These are phyloP conservation scores for Harpalus rufipes DNA, from an alignment of 2,888 invertebrate genomes.

Conservation along the genomic window DNA sequence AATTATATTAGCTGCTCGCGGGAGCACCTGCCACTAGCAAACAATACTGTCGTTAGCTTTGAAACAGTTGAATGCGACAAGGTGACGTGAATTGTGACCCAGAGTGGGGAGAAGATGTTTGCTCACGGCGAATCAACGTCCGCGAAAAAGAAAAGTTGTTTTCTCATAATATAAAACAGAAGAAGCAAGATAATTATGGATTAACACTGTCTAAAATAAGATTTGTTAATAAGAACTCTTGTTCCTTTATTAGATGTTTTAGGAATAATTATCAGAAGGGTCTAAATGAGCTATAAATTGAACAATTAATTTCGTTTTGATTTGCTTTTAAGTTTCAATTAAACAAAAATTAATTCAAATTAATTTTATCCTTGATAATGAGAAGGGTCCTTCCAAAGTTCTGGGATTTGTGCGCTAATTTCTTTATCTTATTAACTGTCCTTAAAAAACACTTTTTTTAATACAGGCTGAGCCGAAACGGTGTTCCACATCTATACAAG, in stretches of 20 bases:
- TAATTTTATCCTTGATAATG: background rate
- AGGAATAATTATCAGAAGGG: background rate
- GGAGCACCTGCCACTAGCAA: slow-evolving; percentile 57
- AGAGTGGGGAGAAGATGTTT: slow-evolving; percentile 5
- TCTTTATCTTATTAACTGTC: too few species aligned
- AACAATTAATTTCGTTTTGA: background rate
- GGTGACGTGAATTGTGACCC: background rate
- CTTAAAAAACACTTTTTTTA: too few species aligned
- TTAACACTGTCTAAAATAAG: slow-evolving; percentile 5
- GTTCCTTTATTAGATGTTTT: slow-evolving; percentile 9
- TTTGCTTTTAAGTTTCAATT: background rate
- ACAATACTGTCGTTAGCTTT: slow-evolving; percentile 62
- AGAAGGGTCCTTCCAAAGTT: too few species aligned
- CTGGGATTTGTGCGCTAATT: too few species aligned
- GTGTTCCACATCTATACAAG: too few species aligned
- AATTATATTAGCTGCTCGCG: slow-evolving; percentile 37
- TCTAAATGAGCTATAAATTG: background rate
- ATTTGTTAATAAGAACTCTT: slow-evolving; percentile 33
- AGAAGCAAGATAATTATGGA: background rate
- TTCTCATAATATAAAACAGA: background rate
- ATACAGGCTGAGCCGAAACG: too few species aligned
- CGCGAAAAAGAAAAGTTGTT: background rate
- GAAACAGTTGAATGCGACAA: slow-evolving; percentile 21
- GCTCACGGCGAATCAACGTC: slow-evolving; percentile 10
- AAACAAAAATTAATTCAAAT: background rate